These are phyloP conservation scores for Agapetus fuscipes DNA, from an alignment of 2,888 invertebrate species.

Conservation along the genomic window DNA sequence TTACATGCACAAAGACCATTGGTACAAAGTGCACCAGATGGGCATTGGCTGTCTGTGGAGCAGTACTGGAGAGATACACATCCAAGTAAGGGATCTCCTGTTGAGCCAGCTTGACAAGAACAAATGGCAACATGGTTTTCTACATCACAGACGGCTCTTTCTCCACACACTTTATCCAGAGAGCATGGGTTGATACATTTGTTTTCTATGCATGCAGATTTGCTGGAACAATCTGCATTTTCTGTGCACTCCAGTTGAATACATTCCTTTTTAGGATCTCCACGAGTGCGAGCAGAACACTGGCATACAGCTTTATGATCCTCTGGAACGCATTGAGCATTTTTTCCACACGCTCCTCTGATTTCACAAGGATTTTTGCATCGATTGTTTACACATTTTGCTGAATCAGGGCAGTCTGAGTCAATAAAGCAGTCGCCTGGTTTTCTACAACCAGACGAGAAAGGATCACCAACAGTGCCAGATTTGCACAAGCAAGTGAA, in stretches of 20 bases:
- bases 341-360: conserved; percentile 57
- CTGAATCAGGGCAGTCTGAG: conserved; percentile 67
- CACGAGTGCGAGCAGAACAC: conserved; percentile 65
- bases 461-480: conserved; percentile 70
- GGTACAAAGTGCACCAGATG: conserved; percentile 73
- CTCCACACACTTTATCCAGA: conserved; percentile 73
- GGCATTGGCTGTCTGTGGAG: conserved; percentile 68
- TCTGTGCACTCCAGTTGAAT: conserved; percentile 65
- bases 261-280: conserved; percentile 67
- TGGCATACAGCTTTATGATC: conserved; percentile 64
- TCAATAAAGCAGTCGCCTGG: conserved; percentile 77
- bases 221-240: conserved; percentile 62
- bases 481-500: conserved; percentile 68
- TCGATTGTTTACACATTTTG: conserved; percentile 62
- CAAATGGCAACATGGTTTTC: conserved; percentile 74
- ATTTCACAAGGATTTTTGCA: conserved; percentile 72
- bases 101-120: conserved; percentile 72
- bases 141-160: conserved; percentile 65
- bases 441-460: conserved; percentile 62
- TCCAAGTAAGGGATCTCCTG: conserved; percentile 78
- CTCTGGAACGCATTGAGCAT: conserved; percentile 63
- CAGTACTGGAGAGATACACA: conserved; percentile 80
- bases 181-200: conserved; percentile 76
- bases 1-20: conserved; percentile 70
- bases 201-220: conserved; percentile 67